Conservation (phyloP, 2,797 vertebrate species). For the Hydrophis major region DNA sequence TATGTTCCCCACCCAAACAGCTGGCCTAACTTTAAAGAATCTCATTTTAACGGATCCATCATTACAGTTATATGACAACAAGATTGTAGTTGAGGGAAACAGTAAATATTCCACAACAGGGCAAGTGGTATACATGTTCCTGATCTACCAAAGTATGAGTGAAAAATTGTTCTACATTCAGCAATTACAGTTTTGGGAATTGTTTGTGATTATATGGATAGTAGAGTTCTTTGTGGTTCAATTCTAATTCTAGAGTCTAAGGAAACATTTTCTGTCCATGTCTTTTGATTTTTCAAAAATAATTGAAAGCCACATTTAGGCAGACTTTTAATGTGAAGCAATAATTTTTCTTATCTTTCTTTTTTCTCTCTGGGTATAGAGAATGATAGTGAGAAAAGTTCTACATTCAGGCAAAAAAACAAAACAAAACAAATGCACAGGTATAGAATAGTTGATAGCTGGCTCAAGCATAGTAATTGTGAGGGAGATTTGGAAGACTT, state of each 20-base stretch:
- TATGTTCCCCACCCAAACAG: constrained; percentile 9
- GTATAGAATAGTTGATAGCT: not conserved
- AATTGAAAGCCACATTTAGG: not conserved
- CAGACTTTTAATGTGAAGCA: not conserved
- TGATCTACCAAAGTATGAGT: not conserved
- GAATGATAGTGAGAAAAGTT: not conserved
- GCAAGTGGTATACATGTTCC: not conserved
- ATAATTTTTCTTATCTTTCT: not conserved
- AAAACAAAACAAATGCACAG: not conserved
- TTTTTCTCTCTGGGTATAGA: not conserved
- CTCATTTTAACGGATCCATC: not conserved
- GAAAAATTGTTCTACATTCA: not conserved
- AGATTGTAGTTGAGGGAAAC: not conserved
- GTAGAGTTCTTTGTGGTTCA: not conserved
- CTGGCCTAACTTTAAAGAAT: constrained; percentile 7
- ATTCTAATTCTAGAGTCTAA: not conserved
- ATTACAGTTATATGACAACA: not conserved
- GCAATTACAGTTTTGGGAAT: not conserved
- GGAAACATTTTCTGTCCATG: not conserved
- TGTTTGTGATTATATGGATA: not conserved
- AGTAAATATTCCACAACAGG: not conserved
- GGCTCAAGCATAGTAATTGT: not conserved
- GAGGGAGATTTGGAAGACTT: not conserved
- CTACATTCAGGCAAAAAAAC: not conserved
- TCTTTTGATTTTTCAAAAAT: not conserved